A percentile compares a stretch with the other conserved stretches of the same genome.
These are phyloP conservation scores for Chiroxiphia lanceolata DNA, from an alignment of 2,797 vertebrate genomes.

Conservation along the genomic window DNA sequence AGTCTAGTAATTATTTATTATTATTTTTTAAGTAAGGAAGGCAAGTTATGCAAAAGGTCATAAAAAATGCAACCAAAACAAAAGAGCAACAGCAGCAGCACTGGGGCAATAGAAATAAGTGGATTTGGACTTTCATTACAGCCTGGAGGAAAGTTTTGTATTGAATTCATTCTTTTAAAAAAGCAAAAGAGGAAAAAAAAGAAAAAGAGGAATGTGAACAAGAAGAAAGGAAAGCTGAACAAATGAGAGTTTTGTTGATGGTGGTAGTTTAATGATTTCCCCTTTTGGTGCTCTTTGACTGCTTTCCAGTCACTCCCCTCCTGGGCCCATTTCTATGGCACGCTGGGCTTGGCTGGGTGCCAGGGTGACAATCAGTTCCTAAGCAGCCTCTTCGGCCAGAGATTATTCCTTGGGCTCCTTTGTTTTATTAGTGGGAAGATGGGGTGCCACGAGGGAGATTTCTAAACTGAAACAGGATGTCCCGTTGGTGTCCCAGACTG, in stretches of 20 bases:
- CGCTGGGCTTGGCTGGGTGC: conserved; percentile 77
- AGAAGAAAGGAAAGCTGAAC: conserved; percentile 57
- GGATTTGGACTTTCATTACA: conserved; percentile 21
- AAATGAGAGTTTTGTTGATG: conserved; percentile 44
- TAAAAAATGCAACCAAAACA: not conserved
- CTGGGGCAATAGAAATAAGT: not conserved
- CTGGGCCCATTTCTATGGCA: conserved; percentile 37
- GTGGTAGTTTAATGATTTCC: conserved; percentile 74
- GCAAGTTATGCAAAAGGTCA: not conserved
- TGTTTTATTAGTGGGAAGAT: conserved; percentile 79
- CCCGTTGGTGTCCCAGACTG: conserved; percentile 80
- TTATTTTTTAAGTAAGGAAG: not conserved
- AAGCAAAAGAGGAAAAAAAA: not conserved
- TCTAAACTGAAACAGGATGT: conserved; percentile 86
- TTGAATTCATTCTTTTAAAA: conserved; percentile 56
- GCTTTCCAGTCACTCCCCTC: conserved; percentile 64
- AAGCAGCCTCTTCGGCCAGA: conserved; percentile 78
- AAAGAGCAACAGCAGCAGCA: not conserved
- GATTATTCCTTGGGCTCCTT: conserved; percentile 81
- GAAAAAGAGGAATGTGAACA: not conserved
- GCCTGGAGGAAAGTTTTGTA: conserved; percentile 49
- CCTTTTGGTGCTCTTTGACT: conserved; percentile 72
- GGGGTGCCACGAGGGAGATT: conserved; percentile 69
- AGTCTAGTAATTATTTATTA: not conserved
- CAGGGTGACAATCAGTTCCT: conserved; percentile 86